Conservation (phyloP, 2,888 invertebrate species). For the Aphrophora alni region DNA sequence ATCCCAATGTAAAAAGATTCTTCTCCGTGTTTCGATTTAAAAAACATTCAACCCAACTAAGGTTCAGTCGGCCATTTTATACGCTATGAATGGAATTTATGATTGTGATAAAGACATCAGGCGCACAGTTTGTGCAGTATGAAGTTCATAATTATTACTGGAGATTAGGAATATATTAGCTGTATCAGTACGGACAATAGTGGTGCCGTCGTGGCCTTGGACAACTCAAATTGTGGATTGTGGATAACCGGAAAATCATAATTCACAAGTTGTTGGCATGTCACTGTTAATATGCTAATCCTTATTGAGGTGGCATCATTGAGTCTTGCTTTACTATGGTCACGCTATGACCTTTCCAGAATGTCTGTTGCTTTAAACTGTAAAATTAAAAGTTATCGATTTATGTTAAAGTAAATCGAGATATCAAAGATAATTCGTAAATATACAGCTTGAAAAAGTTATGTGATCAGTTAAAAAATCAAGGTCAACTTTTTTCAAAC, state of each 20-base stretch:
- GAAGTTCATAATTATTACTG: background rate
- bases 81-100: background rate
- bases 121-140: background rate
- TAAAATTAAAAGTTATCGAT: too few relatives aligned
- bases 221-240: conserved; percentile 5
- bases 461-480: too few relatives aligned
- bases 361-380: too few relatives aligned
- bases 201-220: background rate
- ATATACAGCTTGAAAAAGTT: too few relatives aligned
- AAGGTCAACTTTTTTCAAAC: too few relatives aligned
- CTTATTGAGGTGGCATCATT: background rate
- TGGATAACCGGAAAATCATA: conserved; percentile 2
- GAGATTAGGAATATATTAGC: background rate
- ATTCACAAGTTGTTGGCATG: background rate
- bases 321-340: background rate
- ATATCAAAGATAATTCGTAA: too few relatives aligned
- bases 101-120: background rate
- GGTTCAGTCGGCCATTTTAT: background rate
- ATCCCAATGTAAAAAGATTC: too few relatives aligned
- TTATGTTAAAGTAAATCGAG: too few relatives aligned
- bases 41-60: too few relatives aligned
- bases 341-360: background rate
- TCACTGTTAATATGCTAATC: conserved; percentile 9
- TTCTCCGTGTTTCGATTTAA: too few relatives aligned
- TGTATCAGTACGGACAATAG: background rate